Evolutionary conservation across 2,113 vertebrate genomes (phyloP).

Genomic region (Xyliphius kryptos): DNA sequence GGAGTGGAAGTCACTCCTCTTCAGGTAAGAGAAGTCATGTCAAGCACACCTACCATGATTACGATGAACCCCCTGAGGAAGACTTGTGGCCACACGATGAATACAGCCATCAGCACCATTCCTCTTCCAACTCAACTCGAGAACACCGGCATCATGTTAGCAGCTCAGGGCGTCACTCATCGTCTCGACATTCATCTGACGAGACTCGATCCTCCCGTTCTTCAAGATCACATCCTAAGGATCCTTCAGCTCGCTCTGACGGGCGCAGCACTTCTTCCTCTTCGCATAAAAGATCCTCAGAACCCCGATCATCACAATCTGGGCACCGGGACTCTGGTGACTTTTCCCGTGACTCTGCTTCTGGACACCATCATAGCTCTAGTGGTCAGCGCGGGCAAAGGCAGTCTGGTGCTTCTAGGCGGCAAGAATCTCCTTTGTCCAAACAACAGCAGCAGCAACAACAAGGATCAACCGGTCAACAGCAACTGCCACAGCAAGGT

Average conservation of each 20-base stretch:
- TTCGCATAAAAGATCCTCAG: conserved; percentile 72
- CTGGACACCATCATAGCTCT: conserved; percentile 70
- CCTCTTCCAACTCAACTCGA: conserved; percentile 69
- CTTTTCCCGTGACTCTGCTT: conserved; percentile 69
- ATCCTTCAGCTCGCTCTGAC: conserved; percentile 72
- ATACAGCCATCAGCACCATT: conserved; percentile 71
- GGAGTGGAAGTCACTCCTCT: conserved; percentile 76
- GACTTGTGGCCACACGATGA: conserved; percentile 81
- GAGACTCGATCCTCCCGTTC: conserved; percentile 76
- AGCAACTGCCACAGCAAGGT: conserved; percentile 27
- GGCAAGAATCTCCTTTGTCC: conserved; percentile 58
- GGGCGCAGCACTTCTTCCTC: conserved; percentile 66
- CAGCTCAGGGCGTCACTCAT: conserved; percentile 76
- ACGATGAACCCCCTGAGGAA: too few species aligned
- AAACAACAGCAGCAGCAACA: conserved; percentile 59
- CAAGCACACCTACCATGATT: conserved; percentile 92
- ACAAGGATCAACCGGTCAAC: conserved; percentile 50
- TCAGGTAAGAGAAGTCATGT: conserved; percentile 79
- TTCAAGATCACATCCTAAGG: conserved; percentile 79
- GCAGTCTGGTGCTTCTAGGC: conserved; percentile 58
- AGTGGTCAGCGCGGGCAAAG: conserved; percentile 76
- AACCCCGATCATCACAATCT: conserved; percentile 62
- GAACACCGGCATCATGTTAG: conserved; percentile 85
- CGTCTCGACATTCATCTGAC: conserved; percentile 77
- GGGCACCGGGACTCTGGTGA: conserved; percentile 75